Base-by-base conservation (phyloP, 2,888 invertebrate species). In the Lampropteryx suffumata region DNA sequence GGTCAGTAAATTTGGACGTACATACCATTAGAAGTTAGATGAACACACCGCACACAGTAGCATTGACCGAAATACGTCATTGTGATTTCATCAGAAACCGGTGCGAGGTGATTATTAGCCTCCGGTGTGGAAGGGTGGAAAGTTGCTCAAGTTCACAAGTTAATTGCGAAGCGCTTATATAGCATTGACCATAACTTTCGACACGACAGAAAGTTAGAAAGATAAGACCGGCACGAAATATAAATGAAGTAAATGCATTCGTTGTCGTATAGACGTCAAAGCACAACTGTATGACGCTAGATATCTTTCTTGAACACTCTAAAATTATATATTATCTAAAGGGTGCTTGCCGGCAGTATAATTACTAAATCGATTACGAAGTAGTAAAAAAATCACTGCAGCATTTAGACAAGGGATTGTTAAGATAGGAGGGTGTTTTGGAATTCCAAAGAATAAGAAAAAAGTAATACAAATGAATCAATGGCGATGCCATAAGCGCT, bases 31-130 rank as follows among this genome's bases (percentile, higher is more conserved):
- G 11, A 34, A 47, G 49, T 67, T 64, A 74, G 74, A 69, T 84
- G 83, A 77, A 82, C 79, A 78, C 80, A 77, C 63, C 17, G 4
- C 17, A 17, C 4, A 17, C 17, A 17, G 17, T 75, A 84, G 74
- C 87, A 87, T 88, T 86, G 87, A 87, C 86, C 86, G 81, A 84
- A 73, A 79, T 41, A 47, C 55, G 55, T 59, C 59, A 57, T 27
- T 11, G 3, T 39, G 52, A 49, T 59, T 61, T 59, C 61, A 55
- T 49, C 54, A 60, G 44, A 27, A 36, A 52, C 32, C 41, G 24
- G 41, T 49, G 44, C 35, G 21, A 34, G 40, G 48, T 37, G 34
- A 49, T 42, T 30, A 48, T 28, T 41, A 37, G 49, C 50, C 54
- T 56, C 46, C 32, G 14, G 7, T 40, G 24, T 43, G 17, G 47